Evolutionary conservation across 2,113 vertebrate species (phyloP).

Genomic region (Nerophis lumbriciformis): DNA sequence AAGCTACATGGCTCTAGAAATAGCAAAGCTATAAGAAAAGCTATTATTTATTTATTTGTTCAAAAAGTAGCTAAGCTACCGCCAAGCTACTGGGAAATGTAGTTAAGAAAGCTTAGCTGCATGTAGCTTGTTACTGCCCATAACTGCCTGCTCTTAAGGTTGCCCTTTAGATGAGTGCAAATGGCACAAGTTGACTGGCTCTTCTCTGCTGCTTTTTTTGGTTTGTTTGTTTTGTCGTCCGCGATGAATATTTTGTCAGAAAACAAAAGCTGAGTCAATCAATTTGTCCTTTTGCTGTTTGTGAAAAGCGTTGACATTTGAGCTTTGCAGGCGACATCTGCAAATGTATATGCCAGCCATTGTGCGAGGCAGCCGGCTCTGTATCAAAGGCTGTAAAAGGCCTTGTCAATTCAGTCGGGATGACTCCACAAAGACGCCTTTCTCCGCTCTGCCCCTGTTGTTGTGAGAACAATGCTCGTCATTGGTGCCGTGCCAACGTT

Average conservation of each 20-base stretch:
- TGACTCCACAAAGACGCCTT: conserved; percentile 80
- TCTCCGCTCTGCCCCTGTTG: conserved; percentile 57
- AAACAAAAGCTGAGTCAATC: conserved; percentile 96
- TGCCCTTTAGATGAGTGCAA: neutral
- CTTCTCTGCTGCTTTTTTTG: conserved; percentile 45
- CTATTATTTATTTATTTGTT: too few species aligned
- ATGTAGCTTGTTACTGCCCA: too few species aligned
- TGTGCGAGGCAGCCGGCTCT: conserved; percentile 89
- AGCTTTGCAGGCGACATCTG: conserved; percentile 95
- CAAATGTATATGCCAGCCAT: conserved; percentile 94
- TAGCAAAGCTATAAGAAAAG: too few species aligned
- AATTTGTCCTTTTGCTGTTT: conserved; percentile 90
- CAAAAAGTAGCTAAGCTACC: too few species aligned
- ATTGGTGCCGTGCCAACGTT: conserved; percentile 46
- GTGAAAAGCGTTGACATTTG: conserved; percentile 98
- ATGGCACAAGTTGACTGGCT: conserved; percentile 44
- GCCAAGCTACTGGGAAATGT: too few species aligned
- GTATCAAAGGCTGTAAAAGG: conserved; percentile 93
- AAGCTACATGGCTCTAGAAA: too few species aligned
- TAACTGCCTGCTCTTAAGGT: too few species aligned
- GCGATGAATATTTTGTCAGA: conserved; percentile 93
- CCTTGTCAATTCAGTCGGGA: conserved; percentile 96
- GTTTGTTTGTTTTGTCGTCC: conserved; percentile 78
- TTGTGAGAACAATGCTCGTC: conserved; percentile 54
- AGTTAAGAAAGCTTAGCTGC: too few species aligned